phyloP scores from a whole-genome alignment of 2,113 vertebrate species.

The Gallinago media region DNA sequence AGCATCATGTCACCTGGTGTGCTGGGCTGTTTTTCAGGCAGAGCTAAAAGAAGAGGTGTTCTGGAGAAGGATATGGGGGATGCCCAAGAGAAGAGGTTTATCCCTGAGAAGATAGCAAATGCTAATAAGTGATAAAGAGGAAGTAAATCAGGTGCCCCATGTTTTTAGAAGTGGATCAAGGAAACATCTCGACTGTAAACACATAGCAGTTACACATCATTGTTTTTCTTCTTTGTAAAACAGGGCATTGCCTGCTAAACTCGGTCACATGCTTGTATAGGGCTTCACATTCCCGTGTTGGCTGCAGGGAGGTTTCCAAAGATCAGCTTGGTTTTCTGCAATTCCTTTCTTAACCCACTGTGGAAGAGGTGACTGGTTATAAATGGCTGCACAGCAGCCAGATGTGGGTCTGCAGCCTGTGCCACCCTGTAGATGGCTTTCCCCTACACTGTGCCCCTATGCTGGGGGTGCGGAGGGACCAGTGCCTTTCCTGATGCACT shows the following conservation, averaged over 20 bases:
- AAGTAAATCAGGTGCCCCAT: not conserved
- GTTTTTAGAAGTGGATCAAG: not conserved
- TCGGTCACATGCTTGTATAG: rapidly evolving
- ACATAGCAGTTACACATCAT: no score
- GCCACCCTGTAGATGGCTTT: not conserved
- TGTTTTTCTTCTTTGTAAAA: not conserved
- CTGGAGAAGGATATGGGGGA: not conserved
- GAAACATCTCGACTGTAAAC: not conserved
- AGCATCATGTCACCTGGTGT: not conserved
- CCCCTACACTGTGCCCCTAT: not conserved
- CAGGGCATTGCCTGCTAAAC: not conserved
- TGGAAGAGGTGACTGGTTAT: rapidly evolving
- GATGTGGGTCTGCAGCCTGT: not conserved
- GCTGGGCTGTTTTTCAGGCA: not conserved
- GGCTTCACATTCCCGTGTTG: not conserved
- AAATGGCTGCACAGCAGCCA: not conserved
- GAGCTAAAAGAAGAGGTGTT: not conserved
- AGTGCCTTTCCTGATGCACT: rapidly evolving
- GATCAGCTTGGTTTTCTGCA: not conserved
- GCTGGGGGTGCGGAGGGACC: not conserved
- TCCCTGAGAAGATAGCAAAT: not conserved
- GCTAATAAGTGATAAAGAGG: not conserved
- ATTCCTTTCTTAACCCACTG: not conserved
- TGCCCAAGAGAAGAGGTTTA: not conserved
- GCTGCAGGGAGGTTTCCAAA: not conserved